A percentile compares a stretch with the other conserved stretches of the same genome.
phyloP scores from a whole-genome alignment of 2,888 invertebrate species.

The Nephrotoma flavescens region DNA sequence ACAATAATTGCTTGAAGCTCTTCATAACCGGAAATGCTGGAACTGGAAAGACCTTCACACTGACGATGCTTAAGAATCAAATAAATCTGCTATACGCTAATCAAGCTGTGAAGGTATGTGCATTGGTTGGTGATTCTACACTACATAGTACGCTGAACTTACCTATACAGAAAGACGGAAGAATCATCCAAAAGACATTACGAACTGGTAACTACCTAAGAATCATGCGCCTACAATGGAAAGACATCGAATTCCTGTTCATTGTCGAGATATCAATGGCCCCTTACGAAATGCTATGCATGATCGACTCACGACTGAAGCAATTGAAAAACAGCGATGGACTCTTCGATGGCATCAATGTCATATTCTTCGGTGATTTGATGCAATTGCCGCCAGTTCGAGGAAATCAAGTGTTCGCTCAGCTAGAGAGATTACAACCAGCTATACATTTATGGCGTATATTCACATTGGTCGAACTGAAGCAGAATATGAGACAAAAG shows the following conservation, averaged over 20 bases:
- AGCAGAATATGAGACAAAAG: constrained; percentile 14
- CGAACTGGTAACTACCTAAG: too few relatives aligned
- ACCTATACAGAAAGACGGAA: constrained; percentile 9
- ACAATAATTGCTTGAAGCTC: too few relatives aligned
- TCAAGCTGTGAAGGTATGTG: too few relatives aligned
- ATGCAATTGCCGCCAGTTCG: background rate
- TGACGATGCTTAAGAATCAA: too few relatives aligned
- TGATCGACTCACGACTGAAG: too few relatives aligned
- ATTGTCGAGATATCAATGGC: background rate
- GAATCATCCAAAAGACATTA: background rate
- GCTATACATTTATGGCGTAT: background rate
- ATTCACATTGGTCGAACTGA: background rate
- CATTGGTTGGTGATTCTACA: constrained; percentile 14
- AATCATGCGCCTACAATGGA: background rate
- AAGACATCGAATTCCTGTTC: background rate
- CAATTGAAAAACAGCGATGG: background rate
- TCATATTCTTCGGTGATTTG: background rate
- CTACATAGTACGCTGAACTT: constrained; percentile 8
- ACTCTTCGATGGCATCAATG: background rate
- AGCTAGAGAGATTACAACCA: background rate
- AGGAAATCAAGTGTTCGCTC: background rate
- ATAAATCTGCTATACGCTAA: too few relatives aligned
- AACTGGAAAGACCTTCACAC: too few relatives aligned
- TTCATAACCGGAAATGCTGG: too few relatives aligned
- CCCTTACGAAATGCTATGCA: background rate